phyloP scores from a whole-genome alignment of 1,140 invertebrate species.

The Zaprionus vittiger region DNA sequence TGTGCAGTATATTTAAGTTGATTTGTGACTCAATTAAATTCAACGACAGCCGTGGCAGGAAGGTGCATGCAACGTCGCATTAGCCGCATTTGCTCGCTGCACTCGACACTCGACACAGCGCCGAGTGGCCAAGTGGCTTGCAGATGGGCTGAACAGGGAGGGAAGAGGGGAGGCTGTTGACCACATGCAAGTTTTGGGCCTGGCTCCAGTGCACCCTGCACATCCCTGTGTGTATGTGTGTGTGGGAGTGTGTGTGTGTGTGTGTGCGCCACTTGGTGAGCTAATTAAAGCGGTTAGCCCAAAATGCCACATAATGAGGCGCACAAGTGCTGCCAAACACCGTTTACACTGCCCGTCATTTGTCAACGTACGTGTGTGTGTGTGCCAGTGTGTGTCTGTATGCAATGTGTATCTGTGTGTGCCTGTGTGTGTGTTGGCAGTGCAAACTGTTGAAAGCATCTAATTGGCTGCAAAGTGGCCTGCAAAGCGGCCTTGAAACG shows the following conservation, averaged over 20 bases:
- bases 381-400: conserved; percentile 22
- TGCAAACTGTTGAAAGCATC: conserved; percentile 71
- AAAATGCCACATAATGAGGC: conserved; percentile 81
- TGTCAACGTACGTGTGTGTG: conserved; percentile 61
- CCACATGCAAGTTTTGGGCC: conserved; percentile 59
- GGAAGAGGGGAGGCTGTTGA: conserved; percentile 18
- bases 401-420: conserved; percentile 21
- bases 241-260: conserved; percentile 36
- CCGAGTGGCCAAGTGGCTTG: conserved; percentile 61
- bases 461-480: conserved; percentile 76
- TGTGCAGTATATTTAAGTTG: conserved; percentile 82
- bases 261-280: conserved; percentile 45
- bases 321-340: conserved; percentile 81
- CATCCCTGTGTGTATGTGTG: background rate
- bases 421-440: conserved; percentile 9
- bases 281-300: conserved; percentile 81
- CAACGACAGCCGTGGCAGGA: conserved; percentile 68
- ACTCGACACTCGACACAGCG: conserved; percentile 47
- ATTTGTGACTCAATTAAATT: conserved; percentile 84
- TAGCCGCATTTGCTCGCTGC: conserved; percentile 55
- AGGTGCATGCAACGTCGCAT: conserved; percentile 56
- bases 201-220: conserved; percentile 48
- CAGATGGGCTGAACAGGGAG: conserved; percentile 9
- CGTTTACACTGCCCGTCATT: conserved; percentile 80
- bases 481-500: conserved; percentile 57